A percentile compares a stretch with the other conserved stretches of the same genome.
Evolutionary conservation across 2,797 vertebrate species (phyloP).

Genomic region (Siniperca undulata): DNA sequence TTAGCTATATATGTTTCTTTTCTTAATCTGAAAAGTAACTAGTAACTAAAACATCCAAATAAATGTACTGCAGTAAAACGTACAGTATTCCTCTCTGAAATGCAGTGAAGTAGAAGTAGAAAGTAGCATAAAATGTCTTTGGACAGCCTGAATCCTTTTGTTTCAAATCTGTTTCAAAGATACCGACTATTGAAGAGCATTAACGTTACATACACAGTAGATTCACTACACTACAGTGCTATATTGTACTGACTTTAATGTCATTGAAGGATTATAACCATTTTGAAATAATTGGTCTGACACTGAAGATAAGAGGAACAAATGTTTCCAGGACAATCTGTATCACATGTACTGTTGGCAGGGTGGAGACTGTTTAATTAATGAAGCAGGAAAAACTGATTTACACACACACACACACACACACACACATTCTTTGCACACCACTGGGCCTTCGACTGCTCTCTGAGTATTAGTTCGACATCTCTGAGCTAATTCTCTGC

Average conservation of each 20-base stretch:
- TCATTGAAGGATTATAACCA: background rate
- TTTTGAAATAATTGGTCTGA: background rate
- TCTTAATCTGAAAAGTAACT: too few species aligned
- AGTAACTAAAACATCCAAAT: too few species aligned
- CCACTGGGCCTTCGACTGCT: constrained; percentile 53
- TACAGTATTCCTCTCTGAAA: too few species aligned
- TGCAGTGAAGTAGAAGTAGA: too few species aligned
- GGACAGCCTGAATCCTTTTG: too few species aligned
- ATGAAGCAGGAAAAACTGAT: constrained; percentile 42
- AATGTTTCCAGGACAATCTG: constrained; percentile 37
- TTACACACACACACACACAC: constrained; percentile 7
- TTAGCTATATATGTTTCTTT: too few species aligned
- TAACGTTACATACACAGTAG: background rate
- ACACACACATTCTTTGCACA: constrained; percentile 47
- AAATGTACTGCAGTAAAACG: too few species aligned
- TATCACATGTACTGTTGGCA: constrained; percentile 15
- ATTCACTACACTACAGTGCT: too few species aligned
- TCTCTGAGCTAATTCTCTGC: constrained; percentile 55
- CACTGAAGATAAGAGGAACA: constrained; percentile 10
- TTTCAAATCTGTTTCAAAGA: background rate
- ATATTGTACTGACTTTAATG: background rate
- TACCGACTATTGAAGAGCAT: background rate
- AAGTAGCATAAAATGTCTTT: too few species aligned
- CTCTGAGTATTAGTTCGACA: constrained; percentile 57
- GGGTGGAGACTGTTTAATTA: constrained; percentile 58